Evolutionary conservation across 2,888 invertebrate genomes (phyloP).

Genomic region (Dione vanillae): DNA sequence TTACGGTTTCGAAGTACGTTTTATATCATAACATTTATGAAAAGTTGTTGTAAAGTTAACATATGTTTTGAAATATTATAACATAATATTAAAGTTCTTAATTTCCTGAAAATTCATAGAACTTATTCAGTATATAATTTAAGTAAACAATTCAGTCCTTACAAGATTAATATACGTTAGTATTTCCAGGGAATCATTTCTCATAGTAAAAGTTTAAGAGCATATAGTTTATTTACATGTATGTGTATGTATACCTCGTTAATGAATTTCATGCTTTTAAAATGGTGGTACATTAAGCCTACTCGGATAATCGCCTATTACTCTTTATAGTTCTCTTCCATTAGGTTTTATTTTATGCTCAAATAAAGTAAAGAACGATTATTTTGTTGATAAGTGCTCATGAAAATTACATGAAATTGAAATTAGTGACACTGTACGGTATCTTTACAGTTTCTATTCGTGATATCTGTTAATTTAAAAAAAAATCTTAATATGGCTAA

Average conservation of each 20-base stretch:
- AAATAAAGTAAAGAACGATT: neutral
- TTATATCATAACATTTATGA: no score
- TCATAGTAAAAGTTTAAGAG: neutral
- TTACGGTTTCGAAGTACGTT: constrained; percentile 10
- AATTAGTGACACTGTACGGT: no score
- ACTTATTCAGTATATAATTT: neutral
- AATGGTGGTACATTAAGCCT: neutral
- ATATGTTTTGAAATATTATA: neutral
- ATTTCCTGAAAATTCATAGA: neutral
- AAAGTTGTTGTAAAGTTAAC: neutral
- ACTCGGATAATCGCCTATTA: constrained; percentile 11
- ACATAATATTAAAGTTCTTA: neutral
- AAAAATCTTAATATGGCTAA: no score
- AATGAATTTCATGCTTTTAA: neutral
- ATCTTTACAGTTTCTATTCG: no score
- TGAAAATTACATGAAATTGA: no score
- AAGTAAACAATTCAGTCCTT: no score
- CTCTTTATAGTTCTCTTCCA: constrained; percentile 2
- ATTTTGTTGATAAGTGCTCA: no score
- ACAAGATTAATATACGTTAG: neutral
- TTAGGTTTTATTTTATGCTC: constrained; percentile 17
- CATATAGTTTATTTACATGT: neutral
- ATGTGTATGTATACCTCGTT: no score
- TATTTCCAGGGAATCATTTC: neutral
- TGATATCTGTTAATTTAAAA: no score